Base-by-base conservation (phyloP, 2,113 vertebrate species). In the Elaphurus davidianus region DNA sequence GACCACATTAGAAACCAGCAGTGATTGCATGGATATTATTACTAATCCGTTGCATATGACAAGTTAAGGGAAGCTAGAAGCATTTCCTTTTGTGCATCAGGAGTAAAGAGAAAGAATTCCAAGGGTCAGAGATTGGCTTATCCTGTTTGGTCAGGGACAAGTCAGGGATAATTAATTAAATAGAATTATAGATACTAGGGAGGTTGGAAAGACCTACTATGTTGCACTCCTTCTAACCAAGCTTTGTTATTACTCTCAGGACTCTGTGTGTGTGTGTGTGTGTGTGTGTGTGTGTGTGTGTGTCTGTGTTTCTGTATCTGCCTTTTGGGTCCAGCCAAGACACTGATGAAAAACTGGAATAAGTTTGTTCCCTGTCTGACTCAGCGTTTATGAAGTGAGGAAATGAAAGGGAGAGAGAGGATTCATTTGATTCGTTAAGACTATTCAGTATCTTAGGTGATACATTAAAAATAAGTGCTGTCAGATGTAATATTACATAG, bases 1-100 rank as follows among this genome's bases (percentile, higher is more conserved):
- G 43, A n/a, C 15, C 13, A 52, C 13, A 92, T 94, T 97, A 95
- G 78, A 87, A 91, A 95, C 91, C 62, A 74, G 16, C 23, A 92
- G 15, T 92, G 43, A 89, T 81, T 89, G 40, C 50, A 33, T 52
- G 23, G 23, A 28, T 91, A 36, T 91, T 83, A 90, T 59, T 89
- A 47, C 28, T 96, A 94, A 94, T 71, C 16, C 2, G 40, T 94
- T 16, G 28, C 50, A 93, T 25, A 85, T 45, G 91, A 81, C 23
- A 90, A 64, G 17, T 74, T 71, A 78, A 43, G 27, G 54, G 5
- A 83, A 60, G 25, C 40, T 55, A 25, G 64, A 90, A 87, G 40
- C 36, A 82, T 94, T 92, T 97, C 21, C 36, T 85, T 96, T 43
- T 79, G 60, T 17, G 13, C n/a, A 40, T 78, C 0, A 62, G 40